These are phyloP conservation scores for Goniozus legneri DNA, from an alignment of 1,140 invertebrate species.

Conservation along the genomic window DNA sequence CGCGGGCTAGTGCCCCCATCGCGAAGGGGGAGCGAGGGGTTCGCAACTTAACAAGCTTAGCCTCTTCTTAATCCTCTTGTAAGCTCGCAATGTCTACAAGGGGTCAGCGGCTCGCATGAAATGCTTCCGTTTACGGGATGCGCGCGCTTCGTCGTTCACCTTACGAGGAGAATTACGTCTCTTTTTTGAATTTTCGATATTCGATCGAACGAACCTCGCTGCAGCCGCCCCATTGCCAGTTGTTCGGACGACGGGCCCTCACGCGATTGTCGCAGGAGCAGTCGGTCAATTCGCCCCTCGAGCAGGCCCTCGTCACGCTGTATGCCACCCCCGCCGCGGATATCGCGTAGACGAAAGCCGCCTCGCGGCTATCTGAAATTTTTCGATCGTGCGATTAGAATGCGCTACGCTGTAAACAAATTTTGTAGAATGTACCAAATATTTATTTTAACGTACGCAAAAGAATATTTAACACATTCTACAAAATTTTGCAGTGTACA, in stretches of 20 bases:
- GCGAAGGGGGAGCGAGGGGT: conserved; percentile 27
- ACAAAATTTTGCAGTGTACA: no score
- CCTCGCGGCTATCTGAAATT: conserved; percentile 76
- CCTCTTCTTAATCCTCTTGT: conserved; percentile 53
- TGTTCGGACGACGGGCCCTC: conserved; percentile 65
- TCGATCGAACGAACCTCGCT: conserved; percentile 75
- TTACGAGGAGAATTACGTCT: no score
- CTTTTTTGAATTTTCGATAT: no score
- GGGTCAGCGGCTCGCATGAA: conserved; percentile 55
- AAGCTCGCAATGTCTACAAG: conserved; percentile 56
- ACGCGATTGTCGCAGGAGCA: conserved; percentile 84
- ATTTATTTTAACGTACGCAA: no score
- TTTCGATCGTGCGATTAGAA: not conserved
- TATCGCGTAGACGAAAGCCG: conserved; percentile 80
- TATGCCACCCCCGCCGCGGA: conserved; percentile 87
- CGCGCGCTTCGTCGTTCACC: no score
- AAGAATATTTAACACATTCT: no score
- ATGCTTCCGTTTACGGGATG: conserved; percentile 49
- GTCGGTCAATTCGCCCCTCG: conserved; percentile 79
- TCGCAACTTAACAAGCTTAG: conserved; percentile 56
- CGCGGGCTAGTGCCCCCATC: not conserved
- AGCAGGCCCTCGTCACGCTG: conserved; percentile 84
- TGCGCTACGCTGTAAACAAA: not conserved
- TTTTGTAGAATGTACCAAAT: no score
- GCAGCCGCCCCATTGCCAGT: conserved; percentile 82